A percentile compares a stretch with the other conserved stretches of the same genome.
These are phyloP conservation scores for Apodemia zela DNA, from an alignment of 2,888 invertebrate species.

Conservation along the genomic window DNA sequence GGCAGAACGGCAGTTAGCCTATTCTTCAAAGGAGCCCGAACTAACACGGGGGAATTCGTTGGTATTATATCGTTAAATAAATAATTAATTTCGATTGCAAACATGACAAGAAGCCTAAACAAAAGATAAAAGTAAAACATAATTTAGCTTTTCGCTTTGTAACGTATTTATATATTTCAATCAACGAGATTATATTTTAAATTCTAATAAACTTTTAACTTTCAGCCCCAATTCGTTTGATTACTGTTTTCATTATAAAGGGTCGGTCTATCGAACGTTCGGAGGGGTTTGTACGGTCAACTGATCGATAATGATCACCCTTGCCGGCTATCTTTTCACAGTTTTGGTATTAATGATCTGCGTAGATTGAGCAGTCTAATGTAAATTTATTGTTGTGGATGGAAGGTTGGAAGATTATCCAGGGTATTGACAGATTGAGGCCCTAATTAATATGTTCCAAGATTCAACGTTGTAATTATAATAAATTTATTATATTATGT, in stretches of 20 bases:
- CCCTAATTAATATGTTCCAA: too few relatives aligned
- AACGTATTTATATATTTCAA: too few relatives aligned
- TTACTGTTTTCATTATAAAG: slow-evolving; percentile 73
- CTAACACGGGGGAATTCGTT: too few relatives aligned
- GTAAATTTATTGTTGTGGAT: slow-evolving; percentile 2
- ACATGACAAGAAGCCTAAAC: background rate
- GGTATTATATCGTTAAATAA: too few relatives aligned
- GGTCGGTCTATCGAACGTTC: slow-evolving; percentile 44
- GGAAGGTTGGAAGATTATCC: background rate
- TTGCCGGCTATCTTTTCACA: slow-evolving; percentile 43
- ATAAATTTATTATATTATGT: too few relatives aligned
- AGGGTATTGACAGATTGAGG: background rate
- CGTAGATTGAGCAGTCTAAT: slow-evolving; percentile 20
- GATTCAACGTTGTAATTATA: too few relatives aligned
- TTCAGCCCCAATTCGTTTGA: slow-evolving; percentile 63
- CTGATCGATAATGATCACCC: slow-evolving; percentile 59
- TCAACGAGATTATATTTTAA: slow-evolving; percentile 32
- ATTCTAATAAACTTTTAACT: slow-evolving; percentile 67
- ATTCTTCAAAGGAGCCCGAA: too few relatives aligned
- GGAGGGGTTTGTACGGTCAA: slow-evolving; percentile 54
- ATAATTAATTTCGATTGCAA: background rate
- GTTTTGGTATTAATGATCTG: slow-evolving; percentile 32
- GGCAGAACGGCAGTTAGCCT: too few relatives aligned
- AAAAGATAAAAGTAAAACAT: background rate
- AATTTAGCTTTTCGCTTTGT: too few relatives aligned